Conservation (phyloP, 2,113 vertebrate species). For the Chaetodon trifascialis region DNA sequence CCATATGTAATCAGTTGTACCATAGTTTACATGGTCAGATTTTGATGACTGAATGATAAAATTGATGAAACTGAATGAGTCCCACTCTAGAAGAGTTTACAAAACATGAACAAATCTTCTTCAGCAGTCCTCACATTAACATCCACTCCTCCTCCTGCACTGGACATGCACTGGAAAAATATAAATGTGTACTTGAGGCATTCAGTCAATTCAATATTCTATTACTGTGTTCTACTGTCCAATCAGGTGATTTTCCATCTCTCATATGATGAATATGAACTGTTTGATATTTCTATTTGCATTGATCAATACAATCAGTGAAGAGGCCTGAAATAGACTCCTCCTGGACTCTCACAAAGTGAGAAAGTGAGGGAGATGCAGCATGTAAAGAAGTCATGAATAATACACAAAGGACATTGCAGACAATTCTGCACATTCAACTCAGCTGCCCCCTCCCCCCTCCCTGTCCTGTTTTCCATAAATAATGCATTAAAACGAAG, state of each 20-base stretch:
- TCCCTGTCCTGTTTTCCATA: constrained; percentile 68
- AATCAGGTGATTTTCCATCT: constrained; percentile 1
- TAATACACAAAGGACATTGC: constrained; percentile 84
- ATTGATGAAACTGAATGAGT: too few species aligned
- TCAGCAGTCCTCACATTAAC: neutral
- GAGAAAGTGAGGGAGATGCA: constrained; percentile 48
- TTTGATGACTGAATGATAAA: neutral
- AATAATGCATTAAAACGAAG: constrained; percentile 82
- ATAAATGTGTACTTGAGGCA: neutral
- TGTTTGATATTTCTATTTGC: constrained; percentile 6
- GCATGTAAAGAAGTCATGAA: constrained; percentile 79
- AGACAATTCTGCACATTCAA: constrained; percentile 66
- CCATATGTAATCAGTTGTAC: neutral
- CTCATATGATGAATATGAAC: neutral
- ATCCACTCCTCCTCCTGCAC: neutral
- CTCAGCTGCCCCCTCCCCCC: constrained; percentile 33
- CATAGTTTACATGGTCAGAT: neutral
- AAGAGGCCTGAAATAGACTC: neutral
- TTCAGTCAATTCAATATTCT: neutral
- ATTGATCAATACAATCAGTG: neutral
- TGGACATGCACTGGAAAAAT: too few species aligned
- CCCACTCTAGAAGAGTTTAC: too few species aligned
- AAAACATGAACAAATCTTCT: too few species aligned
- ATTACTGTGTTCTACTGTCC: too few species aligned
- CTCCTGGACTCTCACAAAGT: constrained; percentile 22